Evolutionary conservation across 2,797 vertebrate genomes (phyloP).

Genomic region (Chloroceryle inda): DNA sequence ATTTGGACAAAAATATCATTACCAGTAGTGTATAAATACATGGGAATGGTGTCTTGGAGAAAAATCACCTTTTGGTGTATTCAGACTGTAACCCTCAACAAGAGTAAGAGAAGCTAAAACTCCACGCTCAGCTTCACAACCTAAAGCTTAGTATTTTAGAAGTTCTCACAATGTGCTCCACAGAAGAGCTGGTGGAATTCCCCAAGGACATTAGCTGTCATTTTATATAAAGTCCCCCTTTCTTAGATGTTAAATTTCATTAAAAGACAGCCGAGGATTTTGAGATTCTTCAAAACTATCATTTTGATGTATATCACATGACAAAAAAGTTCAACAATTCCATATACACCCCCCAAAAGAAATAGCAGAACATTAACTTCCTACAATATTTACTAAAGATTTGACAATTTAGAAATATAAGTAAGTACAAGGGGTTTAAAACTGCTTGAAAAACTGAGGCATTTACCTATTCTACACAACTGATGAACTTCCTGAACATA

Average conservation of each 20-base stretch:
- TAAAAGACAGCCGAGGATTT: background rate
- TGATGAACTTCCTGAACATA: background rate
- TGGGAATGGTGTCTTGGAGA: background rate
- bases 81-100: background rate
- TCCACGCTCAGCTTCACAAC: background rate
- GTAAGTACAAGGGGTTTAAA: background rate
- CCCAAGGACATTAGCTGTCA: background rate
- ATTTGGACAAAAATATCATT: background rate
- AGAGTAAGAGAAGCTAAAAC: background rate
- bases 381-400: background rate
- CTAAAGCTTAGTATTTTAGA: background rate
- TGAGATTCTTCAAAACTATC: background rate
- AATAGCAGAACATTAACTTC: background rate
- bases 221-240: background rate
- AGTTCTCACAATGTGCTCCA: background rate
- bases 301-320: background rate
- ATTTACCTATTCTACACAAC: background rate
- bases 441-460: background rate
- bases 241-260: background rate
- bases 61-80: background rate
- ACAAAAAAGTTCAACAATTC: background rate
- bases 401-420: background rate
- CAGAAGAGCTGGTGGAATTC: background rate
- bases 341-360: background rate
- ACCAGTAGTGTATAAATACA: accelerated